These are phyloP conservation scores for Mystacornis crossleyi DNA, from an alignment of 2,113 vertebrate species.

Conservation along the genomic window DNA sequence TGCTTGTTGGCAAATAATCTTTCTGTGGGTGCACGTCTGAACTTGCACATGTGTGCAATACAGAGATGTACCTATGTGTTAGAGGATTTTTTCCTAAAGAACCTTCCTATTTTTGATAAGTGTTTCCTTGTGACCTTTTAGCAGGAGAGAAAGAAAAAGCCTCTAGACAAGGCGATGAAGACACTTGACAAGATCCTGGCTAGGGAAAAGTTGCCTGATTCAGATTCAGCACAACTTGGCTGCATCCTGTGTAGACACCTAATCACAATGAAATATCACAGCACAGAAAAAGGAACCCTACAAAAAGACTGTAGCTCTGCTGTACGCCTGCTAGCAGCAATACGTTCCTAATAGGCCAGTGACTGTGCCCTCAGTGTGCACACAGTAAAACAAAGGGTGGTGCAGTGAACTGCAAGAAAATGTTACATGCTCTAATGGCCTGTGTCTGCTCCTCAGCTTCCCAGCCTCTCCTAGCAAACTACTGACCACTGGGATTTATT, in stretches of 20 bases:
- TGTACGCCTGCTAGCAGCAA: neutral
- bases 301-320: neutral
- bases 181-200: neutral
- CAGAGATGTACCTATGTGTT: neutral
- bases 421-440: neutral
- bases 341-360: neutral
- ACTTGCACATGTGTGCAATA: neutral
- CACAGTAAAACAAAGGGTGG: neutral
- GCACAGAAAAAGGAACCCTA: neutral
- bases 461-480: neutral
- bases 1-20: neutral
- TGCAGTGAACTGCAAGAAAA: neutral
- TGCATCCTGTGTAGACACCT: neutral
- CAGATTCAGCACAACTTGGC: neutral
- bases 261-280: neutral
- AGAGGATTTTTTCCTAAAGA: neutral
- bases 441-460: neutral
- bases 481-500: neutral
- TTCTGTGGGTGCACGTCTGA: neutral
- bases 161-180: neutral
- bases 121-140: neutral
- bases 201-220: neutral
- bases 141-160: neutral
- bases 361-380: neutral
- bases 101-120: neutral